A percentile compares a stretch with the other conserved stretches of the same genome.
These are phyloP conservation scores for Drosophila imparisetae DNA, from an alignment of 2,888 invertebrate species.

Conservation along the genomic window DNA sequence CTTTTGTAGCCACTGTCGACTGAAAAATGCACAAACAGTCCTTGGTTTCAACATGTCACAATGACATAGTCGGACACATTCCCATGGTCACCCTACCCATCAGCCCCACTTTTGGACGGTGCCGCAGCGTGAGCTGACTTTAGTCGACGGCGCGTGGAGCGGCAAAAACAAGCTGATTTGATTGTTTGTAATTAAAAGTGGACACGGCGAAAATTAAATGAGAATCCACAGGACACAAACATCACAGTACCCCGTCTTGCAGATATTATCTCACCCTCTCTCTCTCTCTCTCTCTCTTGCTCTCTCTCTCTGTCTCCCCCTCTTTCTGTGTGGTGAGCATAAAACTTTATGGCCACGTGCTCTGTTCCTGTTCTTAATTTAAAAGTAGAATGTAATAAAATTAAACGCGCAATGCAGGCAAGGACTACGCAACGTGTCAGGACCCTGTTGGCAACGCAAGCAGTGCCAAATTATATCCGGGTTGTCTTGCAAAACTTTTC, in stretches of 20 bases:
- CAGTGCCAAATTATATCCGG: constrained; percentile 34
- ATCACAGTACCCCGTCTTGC: constrained; percentile 4
- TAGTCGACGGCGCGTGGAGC: constrained; percentile 23
- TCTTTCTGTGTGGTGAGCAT: constrained; percentile 33
- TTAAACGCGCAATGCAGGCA: constrained; percentile 25
- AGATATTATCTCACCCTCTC: constrained; percentile 5
- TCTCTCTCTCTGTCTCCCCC: background rate
- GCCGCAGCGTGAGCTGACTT: constrained; percentile 20
- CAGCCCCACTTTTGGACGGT: background rate
- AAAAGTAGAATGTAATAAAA: constrained; percentile 70
- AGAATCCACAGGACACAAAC: constrained; percentile 49
- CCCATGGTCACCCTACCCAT: background rate
- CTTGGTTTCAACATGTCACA: constrained; percentile 36
- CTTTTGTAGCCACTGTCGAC: constrained; percentile 38
- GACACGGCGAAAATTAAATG: constrained; percentile 76
- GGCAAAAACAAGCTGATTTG: constrained; percentile 75
- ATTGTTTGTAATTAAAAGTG: constrained; percentile 82
- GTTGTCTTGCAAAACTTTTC: constrained; percentile 32
- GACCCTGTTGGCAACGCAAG: constrained; percentile 1
- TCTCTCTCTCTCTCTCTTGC: background rate
- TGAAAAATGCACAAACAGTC: constrained; percentile 60
- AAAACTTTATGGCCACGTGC: constrained; percentile 72
- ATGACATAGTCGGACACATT: constrained; percentile 14
- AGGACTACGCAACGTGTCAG: constrained; percentile 33
- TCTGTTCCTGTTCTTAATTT: constrained; percentile 59